Evolutionary conservation across 2,888 invertebrate species (phyloP).

Genomic region (Trichacis sp.): DNA sequence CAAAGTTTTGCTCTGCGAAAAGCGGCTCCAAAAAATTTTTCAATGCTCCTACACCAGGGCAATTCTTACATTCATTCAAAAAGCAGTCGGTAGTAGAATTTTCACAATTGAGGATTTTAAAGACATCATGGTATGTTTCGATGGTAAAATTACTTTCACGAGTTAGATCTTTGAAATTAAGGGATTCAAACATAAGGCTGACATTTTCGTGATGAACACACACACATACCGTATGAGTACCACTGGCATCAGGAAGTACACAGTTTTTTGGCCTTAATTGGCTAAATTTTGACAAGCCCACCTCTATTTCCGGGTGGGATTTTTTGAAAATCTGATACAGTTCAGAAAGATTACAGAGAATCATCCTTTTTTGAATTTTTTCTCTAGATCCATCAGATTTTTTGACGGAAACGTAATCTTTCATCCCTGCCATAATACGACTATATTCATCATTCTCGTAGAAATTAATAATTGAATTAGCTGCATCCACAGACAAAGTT

Average conservation of each 20-base stretch:
- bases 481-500: slow-evolving; percentile 3
- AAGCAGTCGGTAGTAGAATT: not conserved
- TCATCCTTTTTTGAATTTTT: slow-evolving; percentile 21
- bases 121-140: not conserved
- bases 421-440: slow-evolving; percentile 21
- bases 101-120: not conserved
- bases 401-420: slow-evolving; percentile 6
- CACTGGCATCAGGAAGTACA: no score
- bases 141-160: not conserved
- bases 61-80: not conserved
- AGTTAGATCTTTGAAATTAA: slow-evolving; percentile 4
- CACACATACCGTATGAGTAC: slow-evolving; percentile 14
- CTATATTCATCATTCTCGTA: slow-evolving; percentile 28
- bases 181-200: slow-evolving; percentile 10
- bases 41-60: not conserved
- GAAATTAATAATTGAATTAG: slow-evolving; percentile 7
- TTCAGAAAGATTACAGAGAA: slow-evolving; percentile 30
- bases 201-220: slow-evolving; percentile 33
- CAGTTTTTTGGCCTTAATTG: not conserved
- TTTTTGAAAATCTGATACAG: slow-evolving; percentile 9
- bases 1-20: not conserved
- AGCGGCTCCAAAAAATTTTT: not conserved
- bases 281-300: slow-evolving; percentile 17
- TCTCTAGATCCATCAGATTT: slow-evolving; percentile 17
- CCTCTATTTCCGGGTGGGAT: slow-evolving; percentile 9